These are phyloP conservation scores for Sisyra terminalis DNA, from an alignment of 2,888 invertebrate genomes.

Conservation along the genomic window DNA sequence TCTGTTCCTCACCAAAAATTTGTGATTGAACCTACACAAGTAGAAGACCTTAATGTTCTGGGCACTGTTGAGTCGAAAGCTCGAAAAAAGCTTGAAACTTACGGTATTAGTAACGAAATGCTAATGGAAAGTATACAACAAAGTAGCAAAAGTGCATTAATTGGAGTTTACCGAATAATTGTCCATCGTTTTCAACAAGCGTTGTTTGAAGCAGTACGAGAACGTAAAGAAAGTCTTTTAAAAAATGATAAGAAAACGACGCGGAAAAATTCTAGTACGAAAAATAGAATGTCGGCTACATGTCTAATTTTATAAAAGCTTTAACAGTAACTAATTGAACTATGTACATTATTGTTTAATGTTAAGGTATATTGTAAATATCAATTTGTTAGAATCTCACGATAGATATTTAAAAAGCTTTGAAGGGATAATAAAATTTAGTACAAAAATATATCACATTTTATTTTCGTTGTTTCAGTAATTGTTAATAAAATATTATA, in stretches of 20 bases:
- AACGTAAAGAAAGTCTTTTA: slow-evolving; percentile 7
- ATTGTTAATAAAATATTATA: no score
- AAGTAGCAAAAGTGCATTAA: slow-evolving; percentile 45
- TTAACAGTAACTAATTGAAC: neutral
- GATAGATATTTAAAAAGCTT: no score
- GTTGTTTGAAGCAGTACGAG: slow-evolving; percentile 19
- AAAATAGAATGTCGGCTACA: slow-evolving; percentile 11
- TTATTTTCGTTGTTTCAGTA: no score
- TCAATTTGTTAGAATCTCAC: no score
- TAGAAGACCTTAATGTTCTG: slow-evolving; percentile 23
- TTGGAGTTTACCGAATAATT: slow-evolving; percentile 54
- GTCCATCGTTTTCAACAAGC: slow-evolving; percentile 36
- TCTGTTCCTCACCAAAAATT: slow-evolving; percentile 21
- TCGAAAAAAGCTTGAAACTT: slow-evolving; percentile 30
- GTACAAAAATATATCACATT: no score
- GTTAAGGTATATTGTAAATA: no score
- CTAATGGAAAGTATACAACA: slow-evolving; percentile 33
- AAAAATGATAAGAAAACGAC: slow-evolving; percentile 10
- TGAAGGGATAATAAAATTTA: no score
- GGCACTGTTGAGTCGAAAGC: slow-evolving; percentile 32
- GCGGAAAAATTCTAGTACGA: slow-evolving; percentile 10
- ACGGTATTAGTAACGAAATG: slow-evolving; percentile 43
- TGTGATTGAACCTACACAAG: slow-evolving; percentile 27
- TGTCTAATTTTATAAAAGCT: slow-evolving; percentile 12
- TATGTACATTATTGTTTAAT: no score